Evolutionary conservation across 2,113 vertebrate genomes (phyloP).

Genomic region (Stegastes partitus): DNA sequence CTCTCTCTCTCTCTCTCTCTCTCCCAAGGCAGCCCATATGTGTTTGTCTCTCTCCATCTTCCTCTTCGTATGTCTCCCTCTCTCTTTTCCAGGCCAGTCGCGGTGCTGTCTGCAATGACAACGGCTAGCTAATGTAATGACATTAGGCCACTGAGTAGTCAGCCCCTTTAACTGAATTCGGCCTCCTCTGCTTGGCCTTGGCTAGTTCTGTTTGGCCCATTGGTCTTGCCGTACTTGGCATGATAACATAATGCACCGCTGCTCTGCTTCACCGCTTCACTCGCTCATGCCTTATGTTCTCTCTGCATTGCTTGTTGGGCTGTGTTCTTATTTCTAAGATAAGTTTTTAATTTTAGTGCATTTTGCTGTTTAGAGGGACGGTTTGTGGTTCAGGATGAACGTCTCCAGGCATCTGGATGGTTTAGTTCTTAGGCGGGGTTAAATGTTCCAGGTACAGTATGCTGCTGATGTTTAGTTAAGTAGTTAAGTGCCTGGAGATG

Average conservation of each 20-base stretch:
- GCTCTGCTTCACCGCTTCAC: constrained; percentile 66
- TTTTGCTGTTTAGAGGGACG: constrained; percentile 41
- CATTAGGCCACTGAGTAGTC: constrained; percentile 52
- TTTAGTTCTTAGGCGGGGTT: not conserved
- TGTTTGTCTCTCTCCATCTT: constrained; percentile 51
- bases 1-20: constrained; percentile 9
- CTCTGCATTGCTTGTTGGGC: constrained; percentile 68
- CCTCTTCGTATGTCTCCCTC: constrained; percentile 51
- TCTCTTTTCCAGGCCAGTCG: constrained; percentile 72
- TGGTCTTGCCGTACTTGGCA: constrained; percentile 70
- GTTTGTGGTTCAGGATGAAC: constrained; percentile 25
- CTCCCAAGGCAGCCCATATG: constrained; percentile 21
- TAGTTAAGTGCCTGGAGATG: constrained; percentile 61
- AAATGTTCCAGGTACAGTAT: not conserved
- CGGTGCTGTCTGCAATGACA: constrained; percentile 72
- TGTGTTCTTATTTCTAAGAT: constrained; percentile 31
- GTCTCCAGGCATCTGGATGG: constrained; percentile 45
- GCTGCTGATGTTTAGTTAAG: not conserved
- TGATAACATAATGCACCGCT: constrained; percentile 60
- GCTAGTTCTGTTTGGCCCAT: constrained; percentile 63
- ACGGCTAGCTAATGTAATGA: constrained; percentile 80
- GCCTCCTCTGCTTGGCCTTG: constrained; percentile 68
- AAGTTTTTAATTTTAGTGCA: constrained; percentile 54
- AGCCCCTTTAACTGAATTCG: constrained; percentile 41
- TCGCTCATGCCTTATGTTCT: constrained; percentile 49